Conservation (phyloP, 2,888 invertebrate genomes). For the Plagodis pulveraria region DNA sequence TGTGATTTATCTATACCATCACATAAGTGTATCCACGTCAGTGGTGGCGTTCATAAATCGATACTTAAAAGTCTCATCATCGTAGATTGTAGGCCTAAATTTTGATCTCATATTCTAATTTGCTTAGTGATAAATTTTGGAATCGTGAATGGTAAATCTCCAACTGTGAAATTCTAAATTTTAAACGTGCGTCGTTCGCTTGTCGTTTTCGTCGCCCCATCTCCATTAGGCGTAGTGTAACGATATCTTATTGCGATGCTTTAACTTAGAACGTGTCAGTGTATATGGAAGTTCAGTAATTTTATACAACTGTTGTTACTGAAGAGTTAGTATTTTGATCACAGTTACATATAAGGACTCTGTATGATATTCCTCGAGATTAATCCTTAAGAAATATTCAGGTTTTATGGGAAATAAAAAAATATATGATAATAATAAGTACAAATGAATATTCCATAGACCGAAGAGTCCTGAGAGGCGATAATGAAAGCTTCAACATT, state of each 20-base stretch:
- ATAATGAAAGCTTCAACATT: slow-evolving; percentile 76
- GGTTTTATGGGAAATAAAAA: slow-evolving; percentile 56
- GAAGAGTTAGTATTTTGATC: slow-evolving; percentile 68
- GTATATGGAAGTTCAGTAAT: slow-evolving; percentile 76
- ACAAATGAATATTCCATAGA: slow-evolving; percentile 67
- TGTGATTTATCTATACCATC: slow-evolving; percentile 82
- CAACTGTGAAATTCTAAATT: slow-evolving; percentile 80
- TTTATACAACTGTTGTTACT: slow-evolving; percentile 76
- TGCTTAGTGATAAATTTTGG: slow-evolving; percentile 83
- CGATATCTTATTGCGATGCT: slow-evolving; percentile 85
- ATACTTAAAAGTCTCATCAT: slow-evolving; percentile 79
- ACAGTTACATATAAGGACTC: slow-evolving; percentile 61
- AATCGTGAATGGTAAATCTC: slow-evolving; percentile 75
- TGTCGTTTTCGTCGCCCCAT: slow-evolving; percentile 61
- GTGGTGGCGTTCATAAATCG: slow-evolving; percentile 81
- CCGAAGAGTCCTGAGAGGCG: slow-evolving; percentile 74
- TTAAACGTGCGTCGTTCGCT: slow-evolving; percentile 70
- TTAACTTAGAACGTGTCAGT: slow-evolving; percentile 81
- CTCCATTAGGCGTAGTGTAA: slow-evolving; percentile 80
- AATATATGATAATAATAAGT: slow-evolving; percentile 73
- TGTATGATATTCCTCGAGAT: slow-evolving; percentile 63
- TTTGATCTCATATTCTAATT: slow-evolving; percentile 85
- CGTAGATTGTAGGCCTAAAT: slow-evolving; percentile 83
- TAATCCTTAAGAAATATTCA: slow-evolving; percentile 60
- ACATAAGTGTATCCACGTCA: slow-evolving; percentile 64